Base-by-base conservation (phyloP, 1,140 invertebrate genomes). In the Hyposmocoma kahamanoa region DNA sequence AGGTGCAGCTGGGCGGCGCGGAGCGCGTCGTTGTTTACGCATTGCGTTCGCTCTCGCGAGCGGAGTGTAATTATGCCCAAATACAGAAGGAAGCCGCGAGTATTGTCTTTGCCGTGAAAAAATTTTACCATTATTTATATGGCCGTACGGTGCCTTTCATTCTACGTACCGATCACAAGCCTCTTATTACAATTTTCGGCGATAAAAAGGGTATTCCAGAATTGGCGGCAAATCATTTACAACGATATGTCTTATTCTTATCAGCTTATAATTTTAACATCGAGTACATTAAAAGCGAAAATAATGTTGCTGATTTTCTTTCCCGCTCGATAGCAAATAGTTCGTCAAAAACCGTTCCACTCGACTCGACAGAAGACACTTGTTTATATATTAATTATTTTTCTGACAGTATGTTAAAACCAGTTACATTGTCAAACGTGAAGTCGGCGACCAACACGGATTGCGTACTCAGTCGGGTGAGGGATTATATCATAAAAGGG, bases 51-150 rank as follows among this genome's bases (percentile, higher is more conserved):
- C 59, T 87, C 43, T 19, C 48, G 47, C 8, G 15, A 13, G 32
- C 32, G n/a, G 75, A 88, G 60, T 48, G 47, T 26, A 76, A 68
- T 28, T 88, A 87, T 61, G 47, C 69, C 39, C 45, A 62, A 24
- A 51, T 61, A n/a, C 57, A 61, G 18, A 50, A 41, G 18, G 56
- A 63, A 36, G 61, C 48, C 3, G 46, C 30, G 15, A 15, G 53
- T 15, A 47, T 63, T 17, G 36, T 62, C 11, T 65, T 62, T 21
- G 59, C 17, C 4, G 36, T 65, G 18, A 55, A 56, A 32, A 50
- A 83, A 70, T 64, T 88, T 74, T 43, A 57, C 17, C 26, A 47
- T 22, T 56, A 56, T 44, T 21, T 61, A 5, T 56, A 58, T 47
- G 55, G 59, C 5, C 53, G 65, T 15, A 18, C 49, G 2, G 22